Conservation (phyloP, 2,888 invertebrate genomes). For the Drosophila crucigera region DNA sequence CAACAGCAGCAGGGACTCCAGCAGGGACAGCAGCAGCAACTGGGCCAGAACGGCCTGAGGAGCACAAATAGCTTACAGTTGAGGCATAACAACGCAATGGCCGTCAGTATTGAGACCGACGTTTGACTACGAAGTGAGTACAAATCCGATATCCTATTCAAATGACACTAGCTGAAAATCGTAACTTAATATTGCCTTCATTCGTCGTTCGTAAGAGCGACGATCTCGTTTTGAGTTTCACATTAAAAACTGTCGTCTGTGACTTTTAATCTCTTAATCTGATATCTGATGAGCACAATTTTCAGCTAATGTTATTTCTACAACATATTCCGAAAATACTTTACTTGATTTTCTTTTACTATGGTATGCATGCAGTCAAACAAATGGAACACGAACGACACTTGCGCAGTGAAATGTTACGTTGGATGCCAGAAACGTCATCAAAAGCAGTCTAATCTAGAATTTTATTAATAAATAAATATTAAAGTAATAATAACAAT, state of each 20-base stretch:
- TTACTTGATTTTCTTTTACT: background rate
- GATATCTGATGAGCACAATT: background rate
- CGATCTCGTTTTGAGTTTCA: background rate
- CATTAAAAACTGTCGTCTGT: background rate
- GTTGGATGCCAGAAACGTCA: slow-evolving; percentile 86
- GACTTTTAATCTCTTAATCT: background rate
- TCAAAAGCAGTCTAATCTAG: slow-evolving; percentile 85
- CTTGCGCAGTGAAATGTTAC: slow-evolving; percentile 85
- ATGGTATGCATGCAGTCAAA: slow-evolving; percentile 80
- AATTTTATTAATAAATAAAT: slow-evolving; percentile 75
- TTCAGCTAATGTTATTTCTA: slow-evolving; percentile 23
- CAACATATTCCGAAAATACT: background rate
- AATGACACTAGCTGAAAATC: slow-evolving; percentile 25
- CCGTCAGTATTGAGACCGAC: slow-evolving; percentile 96
- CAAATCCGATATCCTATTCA: background rate
- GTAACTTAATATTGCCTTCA: background rate
- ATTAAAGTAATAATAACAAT: slow-evolving; percentile 62
- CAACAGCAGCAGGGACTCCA: slow-evolving; percentile 79
- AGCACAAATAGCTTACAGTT: slow-evolving; percentile 82
- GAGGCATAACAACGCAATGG: slow-evolving; percentile 92
- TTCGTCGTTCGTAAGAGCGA: background rate
- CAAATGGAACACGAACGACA: slow-evolving; percentile 85
- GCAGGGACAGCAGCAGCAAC: slow-evolving; percentile 74
- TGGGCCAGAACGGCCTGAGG: slow-evolving; percentile 72
- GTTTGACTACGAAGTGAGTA: slow-evolving; percentile 96